These are phyloP conservation scores for Phaedon cochleariae DNA, from an alignment of 2,888 invertebrate genomes.

Conservation along the genomic window DNA sequence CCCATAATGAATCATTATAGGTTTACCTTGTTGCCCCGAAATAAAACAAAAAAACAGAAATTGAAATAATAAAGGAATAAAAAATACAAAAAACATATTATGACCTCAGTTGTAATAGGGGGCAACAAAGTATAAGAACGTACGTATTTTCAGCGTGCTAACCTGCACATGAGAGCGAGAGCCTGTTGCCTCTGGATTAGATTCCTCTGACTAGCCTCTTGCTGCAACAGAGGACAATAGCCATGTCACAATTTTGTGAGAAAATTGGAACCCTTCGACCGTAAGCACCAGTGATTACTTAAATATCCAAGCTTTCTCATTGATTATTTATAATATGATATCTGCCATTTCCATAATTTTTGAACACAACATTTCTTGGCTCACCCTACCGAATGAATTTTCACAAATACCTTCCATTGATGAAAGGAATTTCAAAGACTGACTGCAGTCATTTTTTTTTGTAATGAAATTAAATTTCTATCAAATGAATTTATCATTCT, in stretches of 20 bases:
- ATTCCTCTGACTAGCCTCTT: conserved; percentile 88
- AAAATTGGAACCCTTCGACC: conserved; percentile 26
- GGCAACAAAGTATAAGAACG: conserved; percentile 37
- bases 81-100: conserved; percentile 25
- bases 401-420: too few relatives aligned
- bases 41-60: conserved; percentile 23
- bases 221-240: conserved; percentile 68
- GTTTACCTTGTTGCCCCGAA: conserved; percentile 40
- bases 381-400: too few relatives aligned
- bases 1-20: background rate
- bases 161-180: conserved; percentile 92
- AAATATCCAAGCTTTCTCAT: background rate
- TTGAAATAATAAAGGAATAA: conserved; percentile 21
- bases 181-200: conserved; percentile 91
- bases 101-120: conserved; percentile 15
- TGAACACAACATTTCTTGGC: too few relatives aligned
- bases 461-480: too few relatives aligned
- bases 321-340: too few relatives aligned
- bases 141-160: conserved; percentile 53
- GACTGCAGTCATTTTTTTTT: too few relatives aligned
- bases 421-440: too few relatives aligned
- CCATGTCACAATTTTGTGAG: conserved; percentile 47
- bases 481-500: too few relatives aligned
- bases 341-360: too few relatives aligned
- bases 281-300: background rate